These are phyloP conservation scores for Sinocyclocheilus maitianheensis DNA, from an alignment of 2,113 vertebrate genomes.

Conservation along the genomic window DNA sequence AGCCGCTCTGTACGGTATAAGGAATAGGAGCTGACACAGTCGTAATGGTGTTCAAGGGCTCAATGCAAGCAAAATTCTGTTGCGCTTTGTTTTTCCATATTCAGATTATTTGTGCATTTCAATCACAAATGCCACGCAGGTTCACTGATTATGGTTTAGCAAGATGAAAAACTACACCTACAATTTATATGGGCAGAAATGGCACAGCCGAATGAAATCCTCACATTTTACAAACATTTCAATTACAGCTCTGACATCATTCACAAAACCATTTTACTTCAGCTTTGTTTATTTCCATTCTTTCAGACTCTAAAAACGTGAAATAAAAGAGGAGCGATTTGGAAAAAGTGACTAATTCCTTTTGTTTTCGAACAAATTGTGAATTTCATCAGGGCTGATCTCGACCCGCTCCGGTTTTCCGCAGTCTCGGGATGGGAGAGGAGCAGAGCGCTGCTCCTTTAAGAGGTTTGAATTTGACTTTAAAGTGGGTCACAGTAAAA, in stretches of 20 bases:
- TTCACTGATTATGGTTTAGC: slow-evolving; percentile 8
- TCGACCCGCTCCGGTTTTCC: background rate
- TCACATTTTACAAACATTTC: background rate
- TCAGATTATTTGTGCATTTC: background rate
- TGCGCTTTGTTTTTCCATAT: background rate
- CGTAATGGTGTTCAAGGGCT: background rate
- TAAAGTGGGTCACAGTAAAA: slow-evolving; percentile 83
- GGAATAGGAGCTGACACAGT: background rate
- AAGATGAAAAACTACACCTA: background rate
- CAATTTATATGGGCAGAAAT: background rate
- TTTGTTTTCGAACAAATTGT: background rate
- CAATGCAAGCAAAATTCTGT: background rate
- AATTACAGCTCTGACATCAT: background rate
- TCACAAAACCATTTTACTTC: slow-evolving; percentile 4
- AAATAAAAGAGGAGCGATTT: background rate
- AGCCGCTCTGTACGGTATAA: slow-evolving; percentile 2
- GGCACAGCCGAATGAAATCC: background rate
- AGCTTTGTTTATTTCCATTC: slow-evolving; percentile 17
- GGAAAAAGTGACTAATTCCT: background rate
- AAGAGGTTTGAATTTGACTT: slow-evolving; percentile 70
- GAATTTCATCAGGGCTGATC: background rate
- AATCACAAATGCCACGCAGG: background rate
- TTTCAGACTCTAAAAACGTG: background rate
- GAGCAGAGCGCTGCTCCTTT: slow-evolving; percentile 70
- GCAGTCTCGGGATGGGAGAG: slow-evolving; percentile 44